Evolutionary conservation across 2,797 vertebrate genomes (phyloP), one percentile per base, ranked within the genome.

Genomic region (Poeciliopsis presidionis): DNA sequence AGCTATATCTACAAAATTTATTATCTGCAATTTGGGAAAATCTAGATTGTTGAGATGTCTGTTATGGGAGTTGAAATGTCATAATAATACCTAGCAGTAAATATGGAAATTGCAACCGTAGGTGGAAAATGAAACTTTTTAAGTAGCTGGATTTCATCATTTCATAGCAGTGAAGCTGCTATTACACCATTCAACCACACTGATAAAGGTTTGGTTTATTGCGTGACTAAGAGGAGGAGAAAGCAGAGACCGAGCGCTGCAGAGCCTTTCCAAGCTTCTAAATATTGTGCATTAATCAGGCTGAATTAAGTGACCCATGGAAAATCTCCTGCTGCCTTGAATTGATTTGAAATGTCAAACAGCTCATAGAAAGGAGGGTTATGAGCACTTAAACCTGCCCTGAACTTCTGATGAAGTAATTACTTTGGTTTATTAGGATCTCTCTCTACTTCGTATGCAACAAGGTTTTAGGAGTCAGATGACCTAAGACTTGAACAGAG

Each of bases 301-400:
- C 75, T 63, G 86, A 88, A 73, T 89, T 84, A 84, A 53, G 71
- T 86, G 89, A 88, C 89, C 88, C 76, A 11, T 81, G 59, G 75
- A 84, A 89, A 83, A 90, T 80, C 76, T 57, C 77, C 80, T 22
- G 73, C 81, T 76, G 79, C 67, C 80, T 88, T 49, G 88, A 88
- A 91, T 78, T 46, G 85, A 80, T 80, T 88, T 80, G 45, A 92
- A 94, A 95, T 93, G 91, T 93, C 90, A 93, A 73, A 49, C 57
- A 84, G 61, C 85, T 88, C 79, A 81, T 55, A 67, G 70, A 75
- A 84, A 57, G 39, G 75, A n/a, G 33, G 80, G 74, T 71, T 61
- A 75, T 55, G 39, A 74, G 87, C 65, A 70, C 55, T 74, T 82
- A 53, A 81, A 8, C 78, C 75, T 83, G 83, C 86, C 75, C 70